phyloP scores from a whole-genome alignment of 92 coral and sea anemone genomes.

The Actinernus sp. region DNA sequence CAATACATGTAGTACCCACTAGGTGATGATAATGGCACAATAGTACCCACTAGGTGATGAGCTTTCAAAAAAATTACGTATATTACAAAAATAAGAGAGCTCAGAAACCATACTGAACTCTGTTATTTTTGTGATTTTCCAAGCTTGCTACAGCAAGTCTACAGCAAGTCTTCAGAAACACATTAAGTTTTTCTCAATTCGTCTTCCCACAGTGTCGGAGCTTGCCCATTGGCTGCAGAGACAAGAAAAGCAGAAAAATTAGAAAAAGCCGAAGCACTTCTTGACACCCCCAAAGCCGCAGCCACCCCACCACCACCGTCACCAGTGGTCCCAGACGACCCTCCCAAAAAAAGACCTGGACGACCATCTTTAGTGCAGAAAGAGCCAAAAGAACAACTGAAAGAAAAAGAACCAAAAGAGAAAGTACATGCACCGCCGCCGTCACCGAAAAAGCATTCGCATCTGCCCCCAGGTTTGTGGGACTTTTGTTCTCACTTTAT shows the following conservation, averaged over 20 bases:
- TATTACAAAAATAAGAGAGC: no score
- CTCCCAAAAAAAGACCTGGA: slow-evolving; percentile 91
- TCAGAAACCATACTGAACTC: no score
- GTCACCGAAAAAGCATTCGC: slow-evolving; percentile 91
- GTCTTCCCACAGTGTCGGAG: slow-evolving; percentile 57
- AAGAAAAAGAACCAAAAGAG: slow-evolving; percentile 21
- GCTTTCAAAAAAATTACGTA: no score
- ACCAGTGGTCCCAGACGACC: slow-evolving; percentile 44
- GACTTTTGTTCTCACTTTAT: not conserved
- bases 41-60: no score
- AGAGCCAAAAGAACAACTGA: slow-evolving; percentile 26
- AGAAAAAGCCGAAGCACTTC: slow-evolving; percentile 12
- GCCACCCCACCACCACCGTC: slow-evolving; percentile 3
- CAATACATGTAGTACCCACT: no score
- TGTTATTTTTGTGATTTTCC: no score
- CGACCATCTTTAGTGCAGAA: slow-evolving; percentile 71
- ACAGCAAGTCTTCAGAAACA: no score
- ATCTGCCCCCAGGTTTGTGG: slow-evolving; percentile 84
- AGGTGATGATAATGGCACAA: no score
- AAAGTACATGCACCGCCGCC: slow-evolving; percentile 61
- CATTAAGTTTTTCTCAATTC: no score
- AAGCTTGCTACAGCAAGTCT: no score
- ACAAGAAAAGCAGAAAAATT: slow-evolving; percentile 48
- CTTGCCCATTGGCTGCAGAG: slow-evolving; percentile 74
- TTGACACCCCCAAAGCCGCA: slow-evolving; percentile 19